Evolutionary conservation across 1,140 invertebrate genomes (phyloP).

Genomic region (Parapsyche elsis): DNA sequence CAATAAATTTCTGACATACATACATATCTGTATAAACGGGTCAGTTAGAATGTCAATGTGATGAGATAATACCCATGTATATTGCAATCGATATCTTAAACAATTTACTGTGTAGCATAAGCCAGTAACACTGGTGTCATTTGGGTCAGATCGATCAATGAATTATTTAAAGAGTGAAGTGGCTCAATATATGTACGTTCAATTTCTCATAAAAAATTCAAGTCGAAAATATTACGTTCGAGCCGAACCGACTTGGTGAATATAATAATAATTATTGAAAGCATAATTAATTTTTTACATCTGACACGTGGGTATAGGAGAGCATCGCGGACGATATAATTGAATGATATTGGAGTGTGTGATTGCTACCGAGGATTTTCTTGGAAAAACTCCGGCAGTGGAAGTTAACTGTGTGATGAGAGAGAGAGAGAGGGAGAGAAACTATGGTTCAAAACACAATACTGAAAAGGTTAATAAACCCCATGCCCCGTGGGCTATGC

Average conservation of each 20-base stretch:
- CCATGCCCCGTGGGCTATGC: neutral
- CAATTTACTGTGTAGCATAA: no score
- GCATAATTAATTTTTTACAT: neutral
- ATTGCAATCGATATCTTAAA: no score
- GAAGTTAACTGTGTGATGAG: slow-evolving; percentile 26
- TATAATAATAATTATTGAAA: neutral
- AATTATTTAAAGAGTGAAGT: no score
- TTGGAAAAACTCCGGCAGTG: slow-evolving; percentile 48
- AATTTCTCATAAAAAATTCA: neutral
- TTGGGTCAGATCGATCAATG: neutral
- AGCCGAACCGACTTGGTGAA: neutral
- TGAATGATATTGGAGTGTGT: slow-evolving; percentile 51
- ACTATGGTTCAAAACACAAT: slow-evolving; percentile 12
- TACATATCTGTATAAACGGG: no score
- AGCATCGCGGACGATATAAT: slow-evolving; percentile 44
- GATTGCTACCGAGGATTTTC: slow-evolving; percentile 48
- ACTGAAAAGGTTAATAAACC: slow-evolving; percentile 24
- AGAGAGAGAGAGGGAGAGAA: neutral
- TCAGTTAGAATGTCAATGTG: no score
- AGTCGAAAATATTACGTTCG: neutral
- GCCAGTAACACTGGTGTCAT: neutral
- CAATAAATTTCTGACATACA: no score
- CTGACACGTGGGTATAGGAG: slow-evolving; percentile 19
- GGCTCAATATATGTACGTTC: neutral
- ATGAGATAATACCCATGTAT: no score